Evolutionary conservation across 1,140 invertebrate species (phyloP), one percentile per base, ranked within the genome.

Genomic region (Drosophila kohkoa): DNA sequence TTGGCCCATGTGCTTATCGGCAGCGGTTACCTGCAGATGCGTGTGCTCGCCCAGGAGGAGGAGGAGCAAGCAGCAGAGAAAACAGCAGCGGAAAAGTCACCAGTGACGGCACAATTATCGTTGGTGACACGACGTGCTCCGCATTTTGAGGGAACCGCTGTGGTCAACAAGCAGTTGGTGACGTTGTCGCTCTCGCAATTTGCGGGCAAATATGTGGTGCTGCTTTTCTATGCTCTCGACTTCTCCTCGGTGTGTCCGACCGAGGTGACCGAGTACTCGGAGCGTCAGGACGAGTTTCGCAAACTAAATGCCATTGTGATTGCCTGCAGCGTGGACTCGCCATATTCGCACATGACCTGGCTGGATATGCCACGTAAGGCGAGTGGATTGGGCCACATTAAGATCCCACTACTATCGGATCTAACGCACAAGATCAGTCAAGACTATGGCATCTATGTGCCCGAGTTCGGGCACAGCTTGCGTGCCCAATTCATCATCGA

Each of bases 361-460:
- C 4, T 57, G 32, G 15, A 57, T 41, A 16, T 41, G 35, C 54
- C 54, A 4, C 32, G 35, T 7, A 64, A 43, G 35, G 6, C 1
- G 4, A 43, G 35, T 10, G 63, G 63, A 1, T 13, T 68, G 30
- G 43, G 30, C 28, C 20, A 46, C 5, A n/a, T 67, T 5, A n/a
- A 20, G 1, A 67, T 67, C 38, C 54, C 54, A 0, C 4, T 68
- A 15, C 16, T 68, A 4, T 58, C 54, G 0, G 65, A 68, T 35
- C 3, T 58, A 3, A 15, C 38, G 13, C 43, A 46, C 20, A 20
- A 48, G 16, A 58, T 48, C 6, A 48, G 52, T 13, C n/a, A 11
- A n/a, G 52, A 67, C 11, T 58, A 48, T 38, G 54, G 64, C n/a
- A 30, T 55, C 2, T 58, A 66, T 66, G 15, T 66, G 63, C 38